Evolutionary conservation across 2,888 invertebrate species (phyloP).

Genomic region (Synergus japonicus): DNA sequence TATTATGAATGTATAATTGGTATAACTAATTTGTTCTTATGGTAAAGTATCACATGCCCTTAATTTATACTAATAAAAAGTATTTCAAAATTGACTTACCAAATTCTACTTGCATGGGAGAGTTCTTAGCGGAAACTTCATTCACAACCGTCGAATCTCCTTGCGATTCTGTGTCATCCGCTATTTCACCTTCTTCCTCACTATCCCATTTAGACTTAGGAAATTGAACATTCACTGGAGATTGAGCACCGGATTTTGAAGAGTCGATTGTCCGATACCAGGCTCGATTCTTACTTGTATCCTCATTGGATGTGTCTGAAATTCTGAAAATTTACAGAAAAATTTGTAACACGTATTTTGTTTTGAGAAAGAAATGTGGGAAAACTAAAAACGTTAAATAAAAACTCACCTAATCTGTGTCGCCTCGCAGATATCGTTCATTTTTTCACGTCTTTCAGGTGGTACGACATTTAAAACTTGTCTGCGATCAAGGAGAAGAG

Average conservation of each 20-base stretch:
- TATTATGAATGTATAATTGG: too few species aligned
- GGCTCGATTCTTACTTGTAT: constrained; percentile 60
- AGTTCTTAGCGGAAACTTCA: not conserved
- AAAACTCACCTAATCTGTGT: constrained; percentile 59
- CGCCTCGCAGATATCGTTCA: constrained; percentile 70
- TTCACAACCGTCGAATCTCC: not conserved
- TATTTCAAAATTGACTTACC: constrained; percentile 1
- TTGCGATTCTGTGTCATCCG: constrained; percentile 19
- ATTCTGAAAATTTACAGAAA: constrained; percentile 57
- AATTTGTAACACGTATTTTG: not conserved
- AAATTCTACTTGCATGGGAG: not conserved
- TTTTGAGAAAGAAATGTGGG: not conserved
- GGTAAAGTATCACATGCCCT: too few species aligned
- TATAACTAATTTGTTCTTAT: too few species aligned
- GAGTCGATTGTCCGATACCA: constrained; percentile 67
- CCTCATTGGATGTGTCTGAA: constrained; percentile 61
- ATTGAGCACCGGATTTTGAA: constrained; percentile 53
- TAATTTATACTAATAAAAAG: not conserved
- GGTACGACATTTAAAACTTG: constrained; percentile 66
- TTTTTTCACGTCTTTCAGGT: constrained; percentile 68
- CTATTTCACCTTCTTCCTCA: constrained; percentile 62
- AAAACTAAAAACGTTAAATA: constrained; percentile 7
- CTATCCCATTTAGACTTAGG: constrained; percentile 75
- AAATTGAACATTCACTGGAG: constrained; percentile 62
- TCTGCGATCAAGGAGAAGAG: constrained; percentile 65